phyloP scores from a whole-genome alignment of 1,140 invertebrate species.

The Ruditapes philippinarum region DNA sequence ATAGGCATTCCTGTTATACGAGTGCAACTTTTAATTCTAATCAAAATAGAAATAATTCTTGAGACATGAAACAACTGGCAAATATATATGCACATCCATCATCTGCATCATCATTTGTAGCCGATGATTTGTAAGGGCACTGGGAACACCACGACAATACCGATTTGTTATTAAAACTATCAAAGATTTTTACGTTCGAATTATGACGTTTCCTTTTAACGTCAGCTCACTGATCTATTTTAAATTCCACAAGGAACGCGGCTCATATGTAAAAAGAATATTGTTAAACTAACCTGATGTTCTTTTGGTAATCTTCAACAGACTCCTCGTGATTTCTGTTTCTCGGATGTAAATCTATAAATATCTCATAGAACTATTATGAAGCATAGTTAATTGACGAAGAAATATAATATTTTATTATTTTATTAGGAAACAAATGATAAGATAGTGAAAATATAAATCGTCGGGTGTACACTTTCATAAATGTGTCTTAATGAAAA shows the following conservation, averaged over 20 bases:
- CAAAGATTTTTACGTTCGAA: background rate
- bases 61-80: no score
- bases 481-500: no score
- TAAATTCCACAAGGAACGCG: background rate
- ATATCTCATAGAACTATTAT: no score
- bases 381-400: no score
- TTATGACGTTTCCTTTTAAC: background rate
- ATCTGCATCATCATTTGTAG: background rate
- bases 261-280: background rate
- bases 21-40: background rate
- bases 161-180: background rate
- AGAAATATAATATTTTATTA: no score
- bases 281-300: background rate
- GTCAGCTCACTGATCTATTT: background rate
- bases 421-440: no score
- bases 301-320: background rate
- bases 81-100: no score
- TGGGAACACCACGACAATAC: background rate
- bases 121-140: background rate
- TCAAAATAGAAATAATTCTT: background rate
- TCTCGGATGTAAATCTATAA: conserved; percentile 10
- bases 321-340: background rate
- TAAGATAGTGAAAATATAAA: no score
- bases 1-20: background rate
- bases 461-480: no score